These are phyloP conservation scores for Lithophane socia DNA, from an alignment of 2,888 invertebrate genomes.

Conservation along the genomic window DNA sequence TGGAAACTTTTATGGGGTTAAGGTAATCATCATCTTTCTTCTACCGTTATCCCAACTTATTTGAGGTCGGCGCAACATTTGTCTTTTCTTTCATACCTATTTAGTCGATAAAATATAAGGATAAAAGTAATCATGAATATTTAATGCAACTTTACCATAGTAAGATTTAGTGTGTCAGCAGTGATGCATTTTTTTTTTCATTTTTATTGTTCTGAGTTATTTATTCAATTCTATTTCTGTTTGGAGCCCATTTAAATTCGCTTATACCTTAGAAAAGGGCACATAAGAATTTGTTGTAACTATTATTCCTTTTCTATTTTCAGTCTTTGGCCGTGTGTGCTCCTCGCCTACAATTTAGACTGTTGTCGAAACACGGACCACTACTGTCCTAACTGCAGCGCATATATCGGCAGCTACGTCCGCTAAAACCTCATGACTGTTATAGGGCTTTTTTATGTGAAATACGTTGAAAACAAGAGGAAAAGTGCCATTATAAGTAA, in stretches of 20 bases:
- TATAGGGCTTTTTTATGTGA: neutral
- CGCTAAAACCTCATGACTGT: constrained; percentile 14
- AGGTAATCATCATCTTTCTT: neutral
- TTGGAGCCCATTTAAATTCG: neutral
- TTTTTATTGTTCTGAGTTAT: neutral
- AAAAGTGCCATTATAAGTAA: neutral
- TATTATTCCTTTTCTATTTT: constrained; percentile 10
- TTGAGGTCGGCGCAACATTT: neutral
- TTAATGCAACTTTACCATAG: neutral
- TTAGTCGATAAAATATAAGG: neutral
- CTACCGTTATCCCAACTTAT: neutral
- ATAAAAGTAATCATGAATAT: neutral
- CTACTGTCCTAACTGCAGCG: constrained; percentile 89
- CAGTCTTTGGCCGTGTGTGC: constrained; percentile 77
- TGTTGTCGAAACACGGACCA: constrained; percentile 89
- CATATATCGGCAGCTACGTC: constrained; percentile 88
- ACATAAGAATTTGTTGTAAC: neutral
- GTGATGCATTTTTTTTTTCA: neutral
- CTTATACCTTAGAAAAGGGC: neutral
- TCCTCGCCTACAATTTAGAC: constrained; percentile 89
- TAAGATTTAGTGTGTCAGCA: neutral
- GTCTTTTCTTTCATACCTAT: neutral
- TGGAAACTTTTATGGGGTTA: neutral
- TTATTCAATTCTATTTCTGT: neutral
- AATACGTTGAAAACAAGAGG: neutral